phyloP scores from a whole-genome alignment of 2,797 vertebrate genomes.

The Anas bernieri region DNA sequence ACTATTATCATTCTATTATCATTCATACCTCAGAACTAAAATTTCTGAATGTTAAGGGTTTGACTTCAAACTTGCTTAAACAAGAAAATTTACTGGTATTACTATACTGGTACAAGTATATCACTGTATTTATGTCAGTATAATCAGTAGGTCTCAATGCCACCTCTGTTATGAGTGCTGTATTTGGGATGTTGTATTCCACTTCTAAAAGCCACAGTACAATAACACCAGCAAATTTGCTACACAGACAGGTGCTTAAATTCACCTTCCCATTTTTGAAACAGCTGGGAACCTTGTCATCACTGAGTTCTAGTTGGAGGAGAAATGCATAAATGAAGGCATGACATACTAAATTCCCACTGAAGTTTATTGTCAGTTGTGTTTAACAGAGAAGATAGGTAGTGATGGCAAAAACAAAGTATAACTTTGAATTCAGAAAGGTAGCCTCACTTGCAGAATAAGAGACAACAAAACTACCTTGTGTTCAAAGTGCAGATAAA shows the following conservation, averaged over 20 bases:
- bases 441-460: background rate
- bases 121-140: background rate
- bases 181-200: background rate
- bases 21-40: background rate
- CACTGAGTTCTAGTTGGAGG: background rate
- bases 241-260: background rate
- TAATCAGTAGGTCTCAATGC: background rate
- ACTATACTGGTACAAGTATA: background rate
- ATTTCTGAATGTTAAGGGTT: background rate
- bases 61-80: constrained; percentile 14
- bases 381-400: background rate
- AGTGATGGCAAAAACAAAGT: background rate
- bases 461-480: background rate
- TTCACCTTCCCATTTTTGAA: background rate
- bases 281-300: background rate
- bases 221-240: background rate
- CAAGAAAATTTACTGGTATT: background rate
- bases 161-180: background rate
- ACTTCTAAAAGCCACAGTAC: background rate
- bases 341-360: background rate
- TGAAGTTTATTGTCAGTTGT: background rate
- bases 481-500: background rate
- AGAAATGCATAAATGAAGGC: background rate
- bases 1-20: background rate
- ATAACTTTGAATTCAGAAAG: background rate